A percentile compares a stretch with the other conserved stretches of the same genome.
Evolutionary conservation across 2,888 invertebrate genomes (phyloP).

Genomic region (Bellardia pandia): DNA sequence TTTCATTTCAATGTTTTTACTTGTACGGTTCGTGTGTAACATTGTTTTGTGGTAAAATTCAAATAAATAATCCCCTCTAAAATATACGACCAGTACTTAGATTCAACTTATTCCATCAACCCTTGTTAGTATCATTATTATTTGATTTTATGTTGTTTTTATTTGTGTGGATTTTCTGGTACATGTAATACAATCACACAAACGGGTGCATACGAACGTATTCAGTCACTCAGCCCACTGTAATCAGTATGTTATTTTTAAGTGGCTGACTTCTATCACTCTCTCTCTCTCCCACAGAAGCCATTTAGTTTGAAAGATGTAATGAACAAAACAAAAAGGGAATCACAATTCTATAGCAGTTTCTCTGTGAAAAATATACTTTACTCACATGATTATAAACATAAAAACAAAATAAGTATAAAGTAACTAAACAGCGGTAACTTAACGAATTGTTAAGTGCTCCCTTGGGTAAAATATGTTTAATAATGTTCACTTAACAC

Average conservation of each 20-base stretch:
- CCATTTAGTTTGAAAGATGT: conserved; percentile 36
- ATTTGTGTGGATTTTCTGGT: conserved; percentile 38
- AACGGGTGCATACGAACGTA: too few relatives aligned
- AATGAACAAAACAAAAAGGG: neutral
- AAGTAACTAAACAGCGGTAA: conserved; percentile 71
- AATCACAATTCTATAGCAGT: conserved; percentile 51
- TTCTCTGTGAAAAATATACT: conserved; percentile 39
- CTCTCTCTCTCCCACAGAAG: conserved; percentile 64
- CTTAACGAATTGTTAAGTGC: conserved; percentile 80
- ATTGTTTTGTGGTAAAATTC: conserved; percentile 65
- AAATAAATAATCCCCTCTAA: conserved; percentile 68
- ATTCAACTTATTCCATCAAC: conserved; percentile 8
- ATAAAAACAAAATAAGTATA: conserved; percentile 23
- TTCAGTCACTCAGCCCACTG: neutral
- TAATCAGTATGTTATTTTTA: conserved; percentile 52
- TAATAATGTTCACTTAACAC: conserved; percentile 77
- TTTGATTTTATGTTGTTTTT: conserved; percentile 25
- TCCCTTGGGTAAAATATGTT: conserved; percentile 83
- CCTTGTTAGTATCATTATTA: conserved; percentile 17
- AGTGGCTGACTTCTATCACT: conserved; percentile 64
- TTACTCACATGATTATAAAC: conserved; percentile 44
- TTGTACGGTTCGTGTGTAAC: conserved; percentile 9
- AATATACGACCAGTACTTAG: neutral
- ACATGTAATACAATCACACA: conserved; percentile 23
- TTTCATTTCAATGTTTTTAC: neutral